Conservation (phyloP, 2,113 vertebrate species). For the Gobiocypris rarus region DNA sequence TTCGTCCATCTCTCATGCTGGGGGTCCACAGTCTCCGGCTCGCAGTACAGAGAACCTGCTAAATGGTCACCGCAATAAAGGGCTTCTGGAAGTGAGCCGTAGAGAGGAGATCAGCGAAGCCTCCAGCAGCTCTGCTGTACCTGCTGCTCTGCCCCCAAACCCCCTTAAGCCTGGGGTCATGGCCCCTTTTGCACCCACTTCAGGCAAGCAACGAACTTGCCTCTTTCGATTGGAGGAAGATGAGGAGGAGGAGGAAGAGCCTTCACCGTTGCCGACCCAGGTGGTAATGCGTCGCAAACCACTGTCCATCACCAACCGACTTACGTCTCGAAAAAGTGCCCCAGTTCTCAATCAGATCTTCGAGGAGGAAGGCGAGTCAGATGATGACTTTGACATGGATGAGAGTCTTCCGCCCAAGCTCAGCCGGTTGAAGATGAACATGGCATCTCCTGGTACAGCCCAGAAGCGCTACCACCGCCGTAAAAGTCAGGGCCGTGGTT, state of each 20-base stretch:
- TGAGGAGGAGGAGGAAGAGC: constrained; percentile 95
- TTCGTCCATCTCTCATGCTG: constrained; percentile 86
- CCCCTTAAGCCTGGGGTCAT: constrained; percentile 52
- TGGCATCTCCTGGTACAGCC: constrained; percentile 86
- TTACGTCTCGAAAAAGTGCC: constrained; percentile 92
- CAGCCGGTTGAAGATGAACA: constrained; percentile 94
- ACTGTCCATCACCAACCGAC: constrained; percentile 90
- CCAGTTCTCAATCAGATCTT: constrained; percentile 98
- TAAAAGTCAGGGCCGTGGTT: constrained; percentile 94
- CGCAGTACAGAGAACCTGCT: constrained; percentile 87
- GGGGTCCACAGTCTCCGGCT: constrained; percentile 88
- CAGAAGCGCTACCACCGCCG: constrained; percentile 91
- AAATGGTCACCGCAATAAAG: constrained; percentile 90
- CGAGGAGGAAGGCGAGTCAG: constrained; percentile 95
- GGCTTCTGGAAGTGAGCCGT: constrained; percentile 80
- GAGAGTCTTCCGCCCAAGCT: constrained; percentile 94
- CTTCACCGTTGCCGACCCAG: constrained; percentile 82
- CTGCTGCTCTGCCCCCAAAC: constrained; percentile 47
- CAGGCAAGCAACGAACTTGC: constrained; percentile 83
- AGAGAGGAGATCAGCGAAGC: constrained; percentile 83
- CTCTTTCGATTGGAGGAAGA: constrained; percentile 95
- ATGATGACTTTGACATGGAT: constrained; percentile 94
- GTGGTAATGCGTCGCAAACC: constrained; percentile 92
- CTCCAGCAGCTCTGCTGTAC: not conserved
- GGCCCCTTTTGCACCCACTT: constrained; percentile 64